These are phyloP conservation scores for Camponotus pennsylvanicus DNA, from an alignment of 1,140 invertebrate genomes.

Conservation along the genomic window DNA sequence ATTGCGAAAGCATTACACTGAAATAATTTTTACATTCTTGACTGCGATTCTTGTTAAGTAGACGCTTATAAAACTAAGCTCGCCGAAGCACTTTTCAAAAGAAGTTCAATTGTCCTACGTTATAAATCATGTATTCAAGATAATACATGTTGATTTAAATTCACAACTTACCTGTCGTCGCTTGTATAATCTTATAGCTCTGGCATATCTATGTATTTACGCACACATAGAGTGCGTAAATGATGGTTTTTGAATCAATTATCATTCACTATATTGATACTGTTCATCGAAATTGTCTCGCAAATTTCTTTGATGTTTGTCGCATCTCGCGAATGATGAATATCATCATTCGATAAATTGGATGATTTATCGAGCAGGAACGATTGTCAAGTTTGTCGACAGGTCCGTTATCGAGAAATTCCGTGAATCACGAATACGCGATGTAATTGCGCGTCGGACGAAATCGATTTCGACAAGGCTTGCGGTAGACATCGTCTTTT, in stretches of 20 bases:
- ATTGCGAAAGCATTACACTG: not conserved
- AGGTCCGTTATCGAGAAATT: not conserved
- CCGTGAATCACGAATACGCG: conserved; percentile 14
- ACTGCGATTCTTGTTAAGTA: conserved; percentile 36
- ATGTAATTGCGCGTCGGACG: conserved; percentile 3
- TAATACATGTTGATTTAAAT: conserved; percentile 15
- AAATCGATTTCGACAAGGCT: conserved; percentile 15
- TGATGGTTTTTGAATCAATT: not conserved
- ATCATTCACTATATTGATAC: not conserved
- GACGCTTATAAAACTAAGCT: conserved; percentile 50
- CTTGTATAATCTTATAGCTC: not conserved
- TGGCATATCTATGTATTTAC: not conserved
- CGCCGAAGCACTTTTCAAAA: not conserved
- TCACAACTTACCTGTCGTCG: not conserved
- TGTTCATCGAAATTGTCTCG: not conserved
- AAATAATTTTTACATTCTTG: not conserved
- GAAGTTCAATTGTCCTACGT: not conserved
- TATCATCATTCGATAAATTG: not conserved
- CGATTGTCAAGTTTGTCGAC: conserved; percentile 44
- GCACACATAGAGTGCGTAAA: conserved; percentile 23
- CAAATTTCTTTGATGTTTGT: not conserved
- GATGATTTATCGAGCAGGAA: conserved; percentile 27
- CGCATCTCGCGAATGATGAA: not conserved
- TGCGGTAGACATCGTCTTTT: conserved; percentile 17
- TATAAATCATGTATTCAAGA: not conserved